Evolutionary conservation across 1,140 invertebrate species (phyloP).

Genomic region (Drosophila baimaii): DNA sequence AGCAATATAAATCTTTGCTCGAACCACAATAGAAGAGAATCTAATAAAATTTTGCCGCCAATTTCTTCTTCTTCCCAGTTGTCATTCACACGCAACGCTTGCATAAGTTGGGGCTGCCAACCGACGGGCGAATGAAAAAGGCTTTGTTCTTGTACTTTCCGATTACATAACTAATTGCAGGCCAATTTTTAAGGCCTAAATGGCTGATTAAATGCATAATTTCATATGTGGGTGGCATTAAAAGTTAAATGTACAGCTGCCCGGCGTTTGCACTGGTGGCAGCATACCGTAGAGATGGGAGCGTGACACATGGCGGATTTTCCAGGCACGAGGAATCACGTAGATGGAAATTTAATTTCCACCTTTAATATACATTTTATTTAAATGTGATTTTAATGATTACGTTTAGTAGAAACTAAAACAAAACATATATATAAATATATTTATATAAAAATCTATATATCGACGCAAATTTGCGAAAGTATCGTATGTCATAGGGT

Average conservation of each 20-base stretch:
- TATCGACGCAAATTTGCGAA: too few relatives aligned
- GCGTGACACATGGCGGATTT: not conserved
- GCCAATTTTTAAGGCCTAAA: not conserved
- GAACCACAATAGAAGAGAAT: conserved; percentile 9
- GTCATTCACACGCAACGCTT: conserved; percentile 31
- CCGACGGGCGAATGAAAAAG: not conserved
- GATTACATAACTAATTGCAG: conserved; percentile 59
- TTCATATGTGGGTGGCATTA: not conserved
- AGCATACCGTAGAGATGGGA: conserved; percentile 15
- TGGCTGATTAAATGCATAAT: not conserved
- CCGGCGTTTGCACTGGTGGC: conserved; percentile 20
- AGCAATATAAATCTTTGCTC: not conserved
- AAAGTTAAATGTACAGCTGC: not conserved
- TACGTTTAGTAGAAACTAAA: too few relatives aligned
- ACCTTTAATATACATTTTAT: not conserved
- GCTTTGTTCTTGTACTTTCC: conserved; percentile 29
- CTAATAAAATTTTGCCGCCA: conserved; percentile 69
- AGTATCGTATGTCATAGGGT: too few relatives aligned
- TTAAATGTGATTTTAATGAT: too few relatives aligned
- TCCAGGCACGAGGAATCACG: not conserved
- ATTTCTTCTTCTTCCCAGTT: conserved; percentile 63
- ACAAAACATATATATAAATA: not conserved
- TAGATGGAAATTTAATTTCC: not conserved
- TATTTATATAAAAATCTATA: too few relatives aligned
- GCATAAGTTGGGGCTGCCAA: conserved; percentile 50